phyloP scores from a whole-genome alignment of 2,888 invertebrate species.

The Eupithecia dodoneata region DNA sequence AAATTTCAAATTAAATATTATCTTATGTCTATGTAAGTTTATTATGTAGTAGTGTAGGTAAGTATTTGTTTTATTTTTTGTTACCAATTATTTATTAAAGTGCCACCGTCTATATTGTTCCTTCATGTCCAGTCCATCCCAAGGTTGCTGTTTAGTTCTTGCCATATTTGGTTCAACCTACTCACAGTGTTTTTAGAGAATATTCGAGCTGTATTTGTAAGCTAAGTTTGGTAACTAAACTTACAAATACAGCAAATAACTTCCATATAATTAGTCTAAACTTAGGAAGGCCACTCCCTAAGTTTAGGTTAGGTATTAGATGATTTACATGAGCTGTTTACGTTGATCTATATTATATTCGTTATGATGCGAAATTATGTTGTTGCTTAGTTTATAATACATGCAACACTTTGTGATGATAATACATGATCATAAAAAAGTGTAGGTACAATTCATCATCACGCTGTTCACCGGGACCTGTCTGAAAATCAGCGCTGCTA shows the following conservation, averaged over 20 bases:
- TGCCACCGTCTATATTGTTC: too few relatives aligned
- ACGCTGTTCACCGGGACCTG: too few relatives aligned
- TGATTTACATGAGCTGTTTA: conserved; percentile 54
- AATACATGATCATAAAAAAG: not conserved
- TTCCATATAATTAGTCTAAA: too few relatives aligned
- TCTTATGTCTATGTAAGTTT: not conserved
- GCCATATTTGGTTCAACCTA: not conserved
- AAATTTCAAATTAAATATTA: not conserved
- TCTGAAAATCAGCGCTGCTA: too few relatives aligned
- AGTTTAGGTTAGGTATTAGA: conserved; percentile 11
- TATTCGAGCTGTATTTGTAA: not conserved
- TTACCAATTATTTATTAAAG: too few relatives aligned
- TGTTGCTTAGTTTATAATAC: conserved; percentile 14
- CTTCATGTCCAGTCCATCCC: too few relatives aligned
- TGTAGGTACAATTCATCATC: too few relatives aligned
- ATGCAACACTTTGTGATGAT: not conserved
- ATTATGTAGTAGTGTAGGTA: too few relatives aligned
- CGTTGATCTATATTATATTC: conserved; percentile 43
- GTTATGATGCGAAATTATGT: conserved; percentile 49
- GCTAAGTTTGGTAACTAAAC: too few relatives aligned
- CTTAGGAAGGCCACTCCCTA: conserved; percentile 6
- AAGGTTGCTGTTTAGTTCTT: too few relatives aligned
- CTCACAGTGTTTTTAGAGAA: not conserved
- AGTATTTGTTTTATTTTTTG: too few relatives aligned
- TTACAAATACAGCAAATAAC: too few relatives aligned